phyloP scores from a whole-genome alignment of 2,113 vertebrate genomes.

The Odocoileus hemionus region DNA sequence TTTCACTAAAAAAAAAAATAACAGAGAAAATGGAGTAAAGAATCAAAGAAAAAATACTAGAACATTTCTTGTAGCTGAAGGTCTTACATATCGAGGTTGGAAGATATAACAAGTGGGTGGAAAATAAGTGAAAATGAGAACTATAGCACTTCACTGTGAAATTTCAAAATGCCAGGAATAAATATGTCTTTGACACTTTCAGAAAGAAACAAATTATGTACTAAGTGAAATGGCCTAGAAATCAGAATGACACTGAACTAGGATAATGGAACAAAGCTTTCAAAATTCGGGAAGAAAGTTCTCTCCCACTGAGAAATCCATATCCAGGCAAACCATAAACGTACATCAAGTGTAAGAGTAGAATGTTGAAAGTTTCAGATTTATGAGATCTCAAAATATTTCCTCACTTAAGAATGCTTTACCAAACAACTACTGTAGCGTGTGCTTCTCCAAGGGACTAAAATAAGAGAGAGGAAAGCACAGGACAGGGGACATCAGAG shows the following conservation, averaged over 20 bases:
- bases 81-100: neutral
- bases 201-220: neutral
- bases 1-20: neutral
- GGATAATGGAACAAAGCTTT: neutral
- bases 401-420: neutral
- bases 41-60: neutral
- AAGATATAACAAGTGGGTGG: neutral
- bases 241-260: neutral
- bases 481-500: neutral
- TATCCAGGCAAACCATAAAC: neutral
- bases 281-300: neutral
- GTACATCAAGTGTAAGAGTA: neutral
- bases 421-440: neutral
- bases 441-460: neutral
- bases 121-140: neutral
- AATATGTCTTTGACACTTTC: neutral
- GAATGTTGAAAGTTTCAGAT: neutral
- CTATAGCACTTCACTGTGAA: neutral
- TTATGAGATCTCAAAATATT: neutral
- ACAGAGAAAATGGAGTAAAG: neutral
- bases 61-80: neutral
- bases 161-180: neutral
- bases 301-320: neutral
- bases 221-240: neutral
- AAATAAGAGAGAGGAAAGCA: neutral